These are phyloP conservation scores for Eristalinus sepulchralis DNA, from an alignment of 2,888 invertebrate genomes.

Conservation along the genomic window DNA sequence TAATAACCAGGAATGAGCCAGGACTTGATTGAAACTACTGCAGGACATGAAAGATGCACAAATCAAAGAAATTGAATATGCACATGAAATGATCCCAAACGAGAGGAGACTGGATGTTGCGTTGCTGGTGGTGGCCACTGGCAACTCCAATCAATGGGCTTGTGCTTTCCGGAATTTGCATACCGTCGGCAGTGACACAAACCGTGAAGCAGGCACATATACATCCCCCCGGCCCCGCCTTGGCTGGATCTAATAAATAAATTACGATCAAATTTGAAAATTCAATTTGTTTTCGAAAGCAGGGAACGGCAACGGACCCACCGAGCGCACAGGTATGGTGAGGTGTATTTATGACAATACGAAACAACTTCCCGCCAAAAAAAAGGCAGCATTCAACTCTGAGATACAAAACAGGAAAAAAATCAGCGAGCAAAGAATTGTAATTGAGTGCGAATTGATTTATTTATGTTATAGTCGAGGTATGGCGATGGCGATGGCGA, in stretches of 20 bases:
- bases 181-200: constrained; percentile 55
- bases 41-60: constrained; percentile 73
- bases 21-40: constrained; percentile 73
- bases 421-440: constrained; percentile 64
- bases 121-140: not conserved
- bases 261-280: constrained; percentile 72
- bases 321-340: not conserved
- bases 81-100: constrained; percentile 69
- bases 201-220: constrained; percentile 21
- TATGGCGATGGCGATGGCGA: not conserved
- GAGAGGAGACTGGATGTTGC: constrained; percentile 36
- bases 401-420: constrained; percentile 38
- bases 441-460: constrained; percentile 73
- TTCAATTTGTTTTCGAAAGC: constrained; percentile 63
- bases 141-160: constrained; percentile 59
- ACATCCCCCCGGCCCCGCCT: not conserved
- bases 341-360: constrained; percentile 54
- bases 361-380: not conserved
- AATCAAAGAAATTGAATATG: constrained; percentile 74
- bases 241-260: constrained; percentile 66
- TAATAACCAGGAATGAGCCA: constrained; percentile 66
- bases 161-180: constrained; percentile 66
- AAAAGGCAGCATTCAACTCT: constrained; percentile 39
- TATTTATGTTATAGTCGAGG: constrained; percentile 67
- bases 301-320: constrained; percentile 1